Evolutionary conservation across 2,888 invertebrate genomes (phyloP), one percentile per base, ranked within the genome.

Genomic region (Microctonus aethiopoides): DNA sequence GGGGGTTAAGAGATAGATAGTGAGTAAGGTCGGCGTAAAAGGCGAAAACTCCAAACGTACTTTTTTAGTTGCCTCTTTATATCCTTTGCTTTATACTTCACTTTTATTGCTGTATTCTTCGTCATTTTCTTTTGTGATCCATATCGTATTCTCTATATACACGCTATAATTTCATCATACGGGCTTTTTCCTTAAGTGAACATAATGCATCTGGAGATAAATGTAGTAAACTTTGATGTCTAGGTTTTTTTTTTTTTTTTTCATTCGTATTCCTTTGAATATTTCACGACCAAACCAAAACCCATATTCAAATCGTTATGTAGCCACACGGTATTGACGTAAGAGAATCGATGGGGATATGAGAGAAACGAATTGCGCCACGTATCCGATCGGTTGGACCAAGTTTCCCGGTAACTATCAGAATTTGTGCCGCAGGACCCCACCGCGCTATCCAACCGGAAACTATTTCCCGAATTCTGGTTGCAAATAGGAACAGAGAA

Each of bases 391-490:
- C 70, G 56, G 70, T 70, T 39, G 62, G 62, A 56, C 62, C 32
- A 70, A 70, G 70, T 70, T 70, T 66, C 66, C 70, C 70, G 66
- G 70, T 70, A 70, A 70, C 70, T 70, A 70, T 66, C 56, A 70
- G 66, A 70, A 70, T 70, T 70, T 70, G 56, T 41, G 62, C 70
- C 67, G 39, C 72, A 71, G 70, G 72, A 70, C 65, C 54, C 54
- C 65, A 59, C 68, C 72, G 71, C 68, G 74, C 73, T 74, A 73
- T 70, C 75, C 70, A 52, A 56, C 70, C 70, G 70, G 66, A 73
- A 76, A 73, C 74, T 76, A 73, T 74, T 76, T 76, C 70, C 65
- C 62, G 67, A 72, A 74, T 70, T 69, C 75, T 61, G 67, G 64
- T 63, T 54, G 29, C 71, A 54, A 69, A 52, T 32, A 52, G 13